Evolutionary conservation across 1,140 invertebrate species (phyloP).

Genomic region (Drosophila orena): DNA sequence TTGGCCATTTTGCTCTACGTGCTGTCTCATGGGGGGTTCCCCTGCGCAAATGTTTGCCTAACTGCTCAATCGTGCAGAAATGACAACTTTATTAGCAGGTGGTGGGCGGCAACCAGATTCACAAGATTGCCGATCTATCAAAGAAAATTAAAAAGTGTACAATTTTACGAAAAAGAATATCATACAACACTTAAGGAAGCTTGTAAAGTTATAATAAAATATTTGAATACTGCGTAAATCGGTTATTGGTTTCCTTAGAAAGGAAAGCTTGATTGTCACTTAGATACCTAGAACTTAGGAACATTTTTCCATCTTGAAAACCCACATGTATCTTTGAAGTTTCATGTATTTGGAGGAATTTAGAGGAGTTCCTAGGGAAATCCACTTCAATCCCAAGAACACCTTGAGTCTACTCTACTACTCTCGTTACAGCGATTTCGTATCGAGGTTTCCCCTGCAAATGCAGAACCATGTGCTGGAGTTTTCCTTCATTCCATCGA

Average conservation of each 20-base stretch:
- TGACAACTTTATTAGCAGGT: constrained; percentile 76
- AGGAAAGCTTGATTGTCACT: too few relatives aligned
- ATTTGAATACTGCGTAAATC: too few relatives aligned
- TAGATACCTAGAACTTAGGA: too few relatives aligned
- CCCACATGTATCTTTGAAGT: neutral
- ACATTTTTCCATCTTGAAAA: too few relatives aligned
- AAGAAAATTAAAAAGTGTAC: neutral
- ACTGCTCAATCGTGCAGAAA: constrained; percentile 76
- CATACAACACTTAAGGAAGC: too few relatives aligned
- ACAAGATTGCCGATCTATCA: constrained; percentile 9
- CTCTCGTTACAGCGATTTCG: constrained; percentile 1
- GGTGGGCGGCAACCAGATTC: constrained; percentile 25
- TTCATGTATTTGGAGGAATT: neutral
- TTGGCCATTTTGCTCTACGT: constrained; percentile 58
- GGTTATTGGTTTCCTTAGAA: too few relatives aligned
- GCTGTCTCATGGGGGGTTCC: constrained; percentile 57
- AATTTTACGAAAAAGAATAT: neutral
- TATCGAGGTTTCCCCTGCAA: constrained; percentile 19
- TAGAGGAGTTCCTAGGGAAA: neutral
- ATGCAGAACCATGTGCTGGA: constrained; percentile 29
- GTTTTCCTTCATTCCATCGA: constrained; percentile 22
- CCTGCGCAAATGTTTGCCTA: constrained; percentile 62
- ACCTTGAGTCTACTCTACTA: constrained; percentile 19
- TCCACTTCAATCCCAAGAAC: neutral
- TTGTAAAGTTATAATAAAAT: too few relatives aligned